Base-by-base conservation (phyloP, 2,113 vertebrate species). In the Ameiurus melas region DNA sequence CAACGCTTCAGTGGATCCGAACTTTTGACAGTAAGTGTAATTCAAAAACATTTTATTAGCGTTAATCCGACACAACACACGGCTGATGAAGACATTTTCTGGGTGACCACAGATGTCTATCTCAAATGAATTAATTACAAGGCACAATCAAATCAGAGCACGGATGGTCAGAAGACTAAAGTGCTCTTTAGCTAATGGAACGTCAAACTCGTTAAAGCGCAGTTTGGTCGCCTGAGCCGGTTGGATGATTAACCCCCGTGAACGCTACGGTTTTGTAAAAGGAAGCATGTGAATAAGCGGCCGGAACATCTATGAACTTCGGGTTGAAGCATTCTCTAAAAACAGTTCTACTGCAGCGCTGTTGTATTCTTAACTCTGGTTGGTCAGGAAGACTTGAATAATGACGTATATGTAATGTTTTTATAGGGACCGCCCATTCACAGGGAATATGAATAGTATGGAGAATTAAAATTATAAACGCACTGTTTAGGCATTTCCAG, bases 181-280 rank as follows among this genome's bases (percentile, higher is more conserved):
- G 86, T 80, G 84, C 81, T 90, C 81, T 87, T 47, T 33, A 12
- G 73, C 87, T 90, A 90, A 88, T 89, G 89, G 89, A 90, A 90
- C 83, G 58, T 90, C 85, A 84, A 88, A 90, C 84, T 82, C 81
- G 58, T 88, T 91, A 88, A 87, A 58, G 86, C 53, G 82, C 78
- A 47, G 66, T 83, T 79, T 86, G 78, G 87, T 87, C 47, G 83
- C 64, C 73, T 82, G 86, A 86, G 85, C 81, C 33, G 80, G 64
- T 10, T 60, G 64, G 66, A 75, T 82, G 85, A 85, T 90, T 85
- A 87, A 83, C 81, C 84, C n/a, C 27, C 39, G 83, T 68, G 79
- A 86, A 86, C 13, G 39, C 58, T 62, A 51, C 70, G 12, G 30
- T 86, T 85, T 43, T 43, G 58, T 20, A 81, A 90, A 87, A 55